Percentiles rank a stretch among this genome's conserved stretches.
Conservation (phyloP, 2,797 vertebrate species). For the Muraenolepis orangiensis region DNA sequence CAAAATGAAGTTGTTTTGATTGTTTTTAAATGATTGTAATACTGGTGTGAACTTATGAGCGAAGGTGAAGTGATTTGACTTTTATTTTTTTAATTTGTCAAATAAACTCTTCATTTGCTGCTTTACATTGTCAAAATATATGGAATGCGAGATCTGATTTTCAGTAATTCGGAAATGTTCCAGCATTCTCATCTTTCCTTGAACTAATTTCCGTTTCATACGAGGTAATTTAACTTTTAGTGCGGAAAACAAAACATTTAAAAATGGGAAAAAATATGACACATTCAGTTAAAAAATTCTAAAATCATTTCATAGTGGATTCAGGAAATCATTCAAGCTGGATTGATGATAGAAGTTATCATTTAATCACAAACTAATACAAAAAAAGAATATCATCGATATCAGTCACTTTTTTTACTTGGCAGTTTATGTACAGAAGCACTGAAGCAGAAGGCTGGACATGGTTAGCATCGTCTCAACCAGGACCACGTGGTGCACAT, state of each 20-base stretch:
- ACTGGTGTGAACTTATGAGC: neutral
- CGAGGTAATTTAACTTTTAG: slow-evolving; percentile 52
- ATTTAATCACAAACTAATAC: slow-evolving; percentile 18
- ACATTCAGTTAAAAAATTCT: neutral
- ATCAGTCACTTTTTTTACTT: slow-evolving; percentile 35
- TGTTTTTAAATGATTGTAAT: neutral
- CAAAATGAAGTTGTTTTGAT: neutral
- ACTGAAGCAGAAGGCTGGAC: neutral
- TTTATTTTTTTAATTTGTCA: neutral
- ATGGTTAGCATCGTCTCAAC: slow-evolving; percentile 12
- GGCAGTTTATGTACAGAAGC: neutral
- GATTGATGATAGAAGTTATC: slow-evolving; percentile 16
- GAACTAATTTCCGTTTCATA: slow-evolving; percentile 42
- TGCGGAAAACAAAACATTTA: slow-evolving; percentile 13
- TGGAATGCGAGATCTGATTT: slow-evolving; percentile 26
- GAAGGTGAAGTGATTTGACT: neutral
- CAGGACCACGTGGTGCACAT: slow-evolving; percentile 4
- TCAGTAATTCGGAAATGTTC: slow-evolving; percentile 3
- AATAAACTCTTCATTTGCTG: neutral
- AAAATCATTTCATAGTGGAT: slow-evolving; percentile 17
- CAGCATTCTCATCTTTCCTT: slow-evolving; percentile 32
- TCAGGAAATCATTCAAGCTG: slow-evolving; percentile 12
- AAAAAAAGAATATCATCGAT: slow-evolving; percentile 6
- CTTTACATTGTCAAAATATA: slow-evolving; percentile 10
- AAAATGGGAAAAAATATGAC: neutral